Conservation (phyloP, 1,140 invertebrate species). For the Venustaconcha ellipsiformis region DNA sequence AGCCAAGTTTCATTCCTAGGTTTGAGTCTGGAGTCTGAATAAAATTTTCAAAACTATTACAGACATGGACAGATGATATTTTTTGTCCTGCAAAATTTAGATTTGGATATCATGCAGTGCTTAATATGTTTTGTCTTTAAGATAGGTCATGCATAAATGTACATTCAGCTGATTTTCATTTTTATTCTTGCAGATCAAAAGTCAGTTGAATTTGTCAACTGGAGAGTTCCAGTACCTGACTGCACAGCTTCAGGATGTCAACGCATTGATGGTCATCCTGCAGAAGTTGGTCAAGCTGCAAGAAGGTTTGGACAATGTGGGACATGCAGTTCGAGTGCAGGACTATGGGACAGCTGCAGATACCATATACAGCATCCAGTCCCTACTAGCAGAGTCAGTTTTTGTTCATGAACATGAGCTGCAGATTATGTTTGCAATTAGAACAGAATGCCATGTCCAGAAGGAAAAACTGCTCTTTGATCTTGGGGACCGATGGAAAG, state of each 20-base stretch:
- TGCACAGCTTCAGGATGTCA: slow-evolving; percentile 54
- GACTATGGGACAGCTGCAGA: slow-evolving; percentile 55
- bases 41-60: no score
- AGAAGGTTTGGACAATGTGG: slow-evolving; percentile 48
- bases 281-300: slow-evolving; percentile 58
- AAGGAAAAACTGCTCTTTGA: slow-evolving; percentile 60
- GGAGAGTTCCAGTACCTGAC: slow-evolving; percentile 62
- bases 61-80: no score
- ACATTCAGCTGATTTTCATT: no score
- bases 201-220: slow-evolving; percentile 64
- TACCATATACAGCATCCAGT: slow-evolving; percentile 43
- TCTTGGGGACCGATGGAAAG: slow-evolving; percentile 60
- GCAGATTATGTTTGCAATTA: slow-evolving; percentile 52
- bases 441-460: slow-evolving; percentile 55
- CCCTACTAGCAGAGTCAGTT: slow-evolving; percentile 39
- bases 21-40: no score
- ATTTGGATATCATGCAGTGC: no score
- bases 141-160: no score
- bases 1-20: no score
- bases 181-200: slow-evolving; percentile 59
- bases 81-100: no score
- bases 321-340: slow-evolving; percentile 35
- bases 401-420: slow-evolving; percentile 41
- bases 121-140: no score
- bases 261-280: slow-evolving; percentile 47